Evolutionary conservation across 2,888 invertebrate species (phyloP), one percentile per base, ranked within the genome.

Genomic region (Andrena hattorfiana): DNA sequence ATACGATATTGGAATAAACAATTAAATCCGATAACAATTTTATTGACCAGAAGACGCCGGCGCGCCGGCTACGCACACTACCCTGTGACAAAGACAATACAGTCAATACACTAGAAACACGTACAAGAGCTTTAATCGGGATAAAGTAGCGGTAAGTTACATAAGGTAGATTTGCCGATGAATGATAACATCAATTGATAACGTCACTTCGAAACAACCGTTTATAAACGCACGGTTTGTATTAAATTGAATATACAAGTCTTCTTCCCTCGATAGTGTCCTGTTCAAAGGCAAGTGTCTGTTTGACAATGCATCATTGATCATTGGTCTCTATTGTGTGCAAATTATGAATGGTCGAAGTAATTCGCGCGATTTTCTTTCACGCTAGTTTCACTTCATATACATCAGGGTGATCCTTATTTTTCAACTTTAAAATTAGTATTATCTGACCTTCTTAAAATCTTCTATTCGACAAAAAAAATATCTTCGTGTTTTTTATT

Each of bases 21-120:
- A 68, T 60, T 62, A 63, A 60, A 28, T 30, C 56, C 16, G 88
- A 87, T 88, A 87, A 87, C 59, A 78, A 70, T 64, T 67, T 66
- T 89, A 62, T 87, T 85, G 83, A 87, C 77, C 28, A 60, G 81
- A 63, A 23, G 85, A 85, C 85, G 83, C 74, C 83, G 74, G 62
- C 81, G 80, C 69, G 74, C 74, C 80, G 85, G 63, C 42, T 70
- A 59, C 66, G 20, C 51, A 76, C 51, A 72, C 72, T 60, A 78
- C 8, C 26, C 3, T 8, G 28, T 10, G 8, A 63, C 26, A 59
- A 74, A 60, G 54, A 49, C 59, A 77, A 71, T 62, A 32, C 62
- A 60, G 54, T 42, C 59, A 77, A 71, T 62, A 32, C 62, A 30
- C 23, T 56, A 35, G 20, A 20, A 30, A 42, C 35, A 26, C 51